Evolutionary conservation across 1,140 invertebrate species (phyloP), one percentile per base, ranked within the genome.

Genomic region (Anadara kagoshimensis): DNA sequence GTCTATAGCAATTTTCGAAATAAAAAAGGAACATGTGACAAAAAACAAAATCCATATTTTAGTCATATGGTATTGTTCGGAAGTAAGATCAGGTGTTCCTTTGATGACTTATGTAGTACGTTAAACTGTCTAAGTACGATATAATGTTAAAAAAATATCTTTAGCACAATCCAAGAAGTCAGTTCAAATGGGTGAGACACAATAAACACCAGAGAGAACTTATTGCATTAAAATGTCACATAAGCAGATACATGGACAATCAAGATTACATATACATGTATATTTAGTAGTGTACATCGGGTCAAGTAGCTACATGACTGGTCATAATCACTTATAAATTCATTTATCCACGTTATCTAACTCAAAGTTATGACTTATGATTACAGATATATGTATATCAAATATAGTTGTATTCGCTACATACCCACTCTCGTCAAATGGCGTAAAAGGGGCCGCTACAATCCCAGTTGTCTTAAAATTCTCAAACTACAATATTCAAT

Each of bases 401-500:
- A 44, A 16, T n/a, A 63, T 16, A 22, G 12, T 10, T 20, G 22
- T 18, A 7, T 8, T 22, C 44, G 24, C 45, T 16, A 26, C 53
- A 0, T 65, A 72, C 69, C 69, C 69, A 20, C 65, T 44, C 8
- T 72, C 62, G 14, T 72, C 57, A 20, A 72, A 20, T 20, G 61
- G 44, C 29, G 69, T 72, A 20, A 72, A 72, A 7, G 69, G 69
- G 16, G 69, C 69, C 58, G 61, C 64, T 41, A 72, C 63, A 29
- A 45, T 56, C 18, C 53, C 69, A 29, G 57, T 65, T 36, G 65
- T 20, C 16, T 45, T 54, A 20, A 72, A 72, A 49, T 72, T 29
- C 36, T 56, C 51, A 16, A 72, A 26, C 44, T 65, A 26, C 61
- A n/a, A n/a, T n/a, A n/a, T n/a, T n/a, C n/a, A n/a, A n/a, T n/a